A percentile compares a stretch with the other conserved stretches of the same genome.
Conservation (phyloP, 2,797 vertebrate genomes). For the Oreonectes daqikongensis region DNA sequence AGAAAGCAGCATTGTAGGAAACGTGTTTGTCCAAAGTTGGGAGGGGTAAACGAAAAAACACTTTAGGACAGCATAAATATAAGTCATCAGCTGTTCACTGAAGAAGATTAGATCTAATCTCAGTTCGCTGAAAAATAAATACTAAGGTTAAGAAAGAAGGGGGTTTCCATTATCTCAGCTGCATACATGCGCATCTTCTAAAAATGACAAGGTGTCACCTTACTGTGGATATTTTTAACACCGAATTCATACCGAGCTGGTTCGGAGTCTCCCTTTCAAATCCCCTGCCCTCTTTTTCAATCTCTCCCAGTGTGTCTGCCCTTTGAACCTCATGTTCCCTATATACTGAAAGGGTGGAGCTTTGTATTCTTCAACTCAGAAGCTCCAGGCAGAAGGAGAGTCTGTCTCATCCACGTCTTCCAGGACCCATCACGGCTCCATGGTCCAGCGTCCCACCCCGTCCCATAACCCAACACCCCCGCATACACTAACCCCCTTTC, state of each 20-base stretch:
- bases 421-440: conserved; percentile 49
- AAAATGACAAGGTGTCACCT: conserved; percentile 61
- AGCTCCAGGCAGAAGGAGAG: conserved; percentile 67
- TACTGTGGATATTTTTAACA: conserved; percentile 63
- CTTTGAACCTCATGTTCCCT: conserved; percentile 75
- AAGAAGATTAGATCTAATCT: not conserved
- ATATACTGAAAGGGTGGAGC: conserved; percentile 65
- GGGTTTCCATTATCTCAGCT: conserved; percentile 57
- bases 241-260: conserved; percentile 37
- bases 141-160: conserved; percentile 22
- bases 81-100: not conserved
- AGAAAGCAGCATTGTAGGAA: not conserved
- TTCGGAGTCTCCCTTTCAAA: conserved; percentile 29
- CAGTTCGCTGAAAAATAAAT: not conserved
- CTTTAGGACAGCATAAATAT: not conserved
- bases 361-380: conserved; percentile 66
- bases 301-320: conserved; percentile 69
- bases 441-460: conserved; percentile 50
- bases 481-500: conserved; percentile 7
- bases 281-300: conserved; percentile 42
- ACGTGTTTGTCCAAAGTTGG: not conserved
- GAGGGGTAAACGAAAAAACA: not conserved
- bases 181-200: conserved; percentile 52
- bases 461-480: conserved; percentile 10
- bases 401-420: conserved; percentile 44